Conservation (phyloP, 1,140 invertebrate genomes). For the Cataglyphis hispanica region DNA sequence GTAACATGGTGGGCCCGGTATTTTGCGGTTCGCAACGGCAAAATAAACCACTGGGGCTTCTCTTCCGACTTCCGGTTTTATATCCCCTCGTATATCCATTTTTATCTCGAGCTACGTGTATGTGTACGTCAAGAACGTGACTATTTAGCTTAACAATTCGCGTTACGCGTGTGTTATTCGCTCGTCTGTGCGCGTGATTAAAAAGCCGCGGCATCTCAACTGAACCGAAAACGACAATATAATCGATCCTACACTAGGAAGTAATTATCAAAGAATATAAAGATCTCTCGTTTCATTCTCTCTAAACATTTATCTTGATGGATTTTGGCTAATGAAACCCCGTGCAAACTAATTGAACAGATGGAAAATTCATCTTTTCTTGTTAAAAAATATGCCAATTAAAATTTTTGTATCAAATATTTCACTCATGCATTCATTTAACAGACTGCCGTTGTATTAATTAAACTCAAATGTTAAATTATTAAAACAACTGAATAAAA, state of each 20-base stretch:
- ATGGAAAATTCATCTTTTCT: too few relatives aligned
- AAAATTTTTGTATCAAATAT: too few relatives aligned
- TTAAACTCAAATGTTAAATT: too few relatives aligned
- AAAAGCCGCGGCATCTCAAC: not conserved
- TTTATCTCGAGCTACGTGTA: slow-evolving; percentile 31
- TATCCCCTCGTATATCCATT: slow-evolving; percentile 24
- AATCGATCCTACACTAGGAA: not conserved
- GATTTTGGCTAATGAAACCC: not conserved
- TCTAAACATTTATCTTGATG: not conserved
- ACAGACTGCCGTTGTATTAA: too few relatives aligned
- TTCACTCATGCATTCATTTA: too few relatives aligned
- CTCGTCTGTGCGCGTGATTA: not conserved
- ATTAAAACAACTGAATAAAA: too few relatives aligned
- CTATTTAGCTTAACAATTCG: slow-evolving; percentile 39
- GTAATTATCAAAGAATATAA: too few relatives aligned
- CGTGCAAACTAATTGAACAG: too few relatives aligned
- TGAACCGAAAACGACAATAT: not conserved
- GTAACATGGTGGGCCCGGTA: slow-evolving; percentile 41
- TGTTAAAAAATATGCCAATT: too few relatives aligned
- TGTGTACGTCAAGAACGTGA: slow-evolving; percentile 46
- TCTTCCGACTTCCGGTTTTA: slow-evolving; percentile 29
- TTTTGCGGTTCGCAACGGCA: slow-evolving; percentile 47
- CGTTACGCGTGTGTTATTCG: not conserved
- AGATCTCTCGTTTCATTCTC: too few relatives aligned
- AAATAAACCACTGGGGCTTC: slow-evolving; percentile 32